Evolutionary conservation across 1,140 invertebrate genomes (phyloP).

Genomic region (Drosophila parabipectinata): DNA sequence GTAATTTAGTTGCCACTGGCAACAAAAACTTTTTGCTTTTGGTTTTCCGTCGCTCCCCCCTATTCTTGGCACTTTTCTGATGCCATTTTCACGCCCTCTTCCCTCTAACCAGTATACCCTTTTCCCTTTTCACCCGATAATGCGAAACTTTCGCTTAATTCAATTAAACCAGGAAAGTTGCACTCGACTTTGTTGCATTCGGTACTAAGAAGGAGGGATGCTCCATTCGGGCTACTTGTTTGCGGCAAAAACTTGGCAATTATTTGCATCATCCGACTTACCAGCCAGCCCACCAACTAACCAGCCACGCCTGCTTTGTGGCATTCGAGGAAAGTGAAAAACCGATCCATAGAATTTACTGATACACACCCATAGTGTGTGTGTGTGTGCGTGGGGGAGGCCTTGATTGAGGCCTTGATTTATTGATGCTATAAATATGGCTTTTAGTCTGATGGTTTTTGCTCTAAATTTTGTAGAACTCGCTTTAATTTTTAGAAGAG

Average conservation of each 20-base stretch:
- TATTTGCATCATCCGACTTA: slow-evolving; percentile 31
- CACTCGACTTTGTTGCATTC: slow-evolving; percentile 36
- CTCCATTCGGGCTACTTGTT: slow-evolving; percentile 14
- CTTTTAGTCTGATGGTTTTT: not conserved
- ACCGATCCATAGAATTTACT: not conserved
- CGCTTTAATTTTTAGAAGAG: too few species aligned
- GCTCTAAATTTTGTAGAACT: not conserved
- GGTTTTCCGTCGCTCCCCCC: slow-evolving; percentile 13
- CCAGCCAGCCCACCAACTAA: slow-evolving; percentile 3
- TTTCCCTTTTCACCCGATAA: slow-evolving; percentile 27
- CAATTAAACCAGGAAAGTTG: slow-evolving; percentile 61
- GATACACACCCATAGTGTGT: too few species aligned
- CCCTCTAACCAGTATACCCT: not conserved
- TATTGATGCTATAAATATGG: slow-evolving; percentile 20
- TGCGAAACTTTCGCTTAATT: slow-evolving; percentile 64
- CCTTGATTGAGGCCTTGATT: slow-evolving; percentile 10
- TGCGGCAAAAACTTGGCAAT: slow-evolving; percentile 51
- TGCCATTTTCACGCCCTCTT: slow-evolving; percentile 6
- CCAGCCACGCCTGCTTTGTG: slow-evolving; percentile 9
- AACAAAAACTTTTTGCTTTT: slow-evolving; percentile 34
- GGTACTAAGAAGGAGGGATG: not conserved
- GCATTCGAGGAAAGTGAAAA: too few species aligned
- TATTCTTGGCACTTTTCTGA: too few species aligned
- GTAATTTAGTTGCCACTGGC: slow-evolving; percentile 46
- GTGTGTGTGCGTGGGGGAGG: not conserved